Base-by-base conservation (phyloP, 2,888 invertebrate species). In the Vanessa cardui region DNA sequence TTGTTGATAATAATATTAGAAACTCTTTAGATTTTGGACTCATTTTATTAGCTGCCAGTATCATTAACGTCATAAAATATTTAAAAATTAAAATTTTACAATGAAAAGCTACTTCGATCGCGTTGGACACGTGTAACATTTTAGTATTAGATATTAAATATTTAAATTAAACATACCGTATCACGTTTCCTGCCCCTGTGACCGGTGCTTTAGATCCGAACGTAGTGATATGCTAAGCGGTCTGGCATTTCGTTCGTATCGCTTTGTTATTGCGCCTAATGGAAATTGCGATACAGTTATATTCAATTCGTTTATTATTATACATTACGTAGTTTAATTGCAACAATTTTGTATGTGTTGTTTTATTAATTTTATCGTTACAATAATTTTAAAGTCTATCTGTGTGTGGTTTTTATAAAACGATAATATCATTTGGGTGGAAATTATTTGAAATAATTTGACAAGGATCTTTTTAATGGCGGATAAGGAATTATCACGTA, bases 151-250 rank as follows among this genome's bases (percentile, higher is more conserved):
- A 56, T 33, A 33, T 56, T 56, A 39, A 33, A 56, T 56, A 56
- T 56, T 56, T 56, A 56, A 56, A 56, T 56, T 16, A 56, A 56
- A 56, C 39, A 33, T 16, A n/a, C 31, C 18, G n/a, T 49, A 46
- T 18, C 31, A 46, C 26, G 58, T 64, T 56, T 47, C 58, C 26
- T 18, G 31, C 12, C 26, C 73, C 79, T 84, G 81, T 84, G 81
- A 76, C 75, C 84, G 63, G 80, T 62, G 80, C 84, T 79, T 87
- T 81, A 88, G 87, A 88, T 88, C 78, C 75, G 69, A 72, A 70
- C 68, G 72, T 76, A 72, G 77, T 80, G 89, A 90, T 89, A 89
- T 85, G 86, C 82, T 86, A 85, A 86, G 84, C 85, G 82, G 77
- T 80, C 77, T 88, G 87, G 84, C 85, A 87, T 90, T 90, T 88